Percentiles rank a stretch among this genome's conserved stretches.
Conservation (phyloP, 1,140 invertebrate genomes). For the Hyphantria cunea region DNA sequence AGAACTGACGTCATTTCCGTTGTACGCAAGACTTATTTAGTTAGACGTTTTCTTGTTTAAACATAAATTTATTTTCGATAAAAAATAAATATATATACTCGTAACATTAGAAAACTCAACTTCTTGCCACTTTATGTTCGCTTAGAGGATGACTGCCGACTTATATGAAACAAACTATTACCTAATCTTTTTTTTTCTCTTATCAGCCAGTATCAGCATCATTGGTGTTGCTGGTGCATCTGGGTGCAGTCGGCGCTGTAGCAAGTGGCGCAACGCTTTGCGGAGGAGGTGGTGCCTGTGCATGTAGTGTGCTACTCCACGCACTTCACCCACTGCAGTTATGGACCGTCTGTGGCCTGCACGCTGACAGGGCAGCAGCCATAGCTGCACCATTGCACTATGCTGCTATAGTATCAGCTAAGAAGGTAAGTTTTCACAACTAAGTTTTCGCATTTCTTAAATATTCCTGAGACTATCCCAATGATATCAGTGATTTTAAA, state of each 20-base stretch:
- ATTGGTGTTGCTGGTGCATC: slow-evolving; percentile 87
- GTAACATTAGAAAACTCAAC: too few species aligned
- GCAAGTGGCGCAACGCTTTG: slow-evolving; percentile 83
- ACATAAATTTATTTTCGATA: too few species aligned
- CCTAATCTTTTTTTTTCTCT: too few species aligned
- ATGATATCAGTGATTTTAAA: slow-evolving; percentile 2
- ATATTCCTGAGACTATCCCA: too few species aligned
- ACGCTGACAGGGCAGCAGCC: slow-evolving; percentile 90
- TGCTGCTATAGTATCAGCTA: slow-evolving; percentile 86
- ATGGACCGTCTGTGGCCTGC: slow-evolving; percentile 91
- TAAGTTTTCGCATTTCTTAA: too few species aligned
- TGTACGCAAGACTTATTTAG: too few species aligned
- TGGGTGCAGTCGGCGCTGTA: slow-evolving; percentile 86
- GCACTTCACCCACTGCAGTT: slow-evolving; percentile 88
- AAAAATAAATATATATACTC: too few species aligned
- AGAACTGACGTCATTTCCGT: too few species aligned
- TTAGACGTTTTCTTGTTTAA: too few species aligned
- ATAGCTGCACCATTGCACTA: slow-evolving; percentile 90
- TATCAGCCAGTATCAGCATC: slow-evolving; percentile 85
- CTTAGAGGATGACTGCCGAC: too few species aligned
- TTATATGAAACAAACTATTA: too few species aligned
- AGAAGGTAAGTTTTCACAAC: slow-evolving; percentile 71
- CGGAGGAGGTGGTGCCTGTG: slow-evolving; percentile 76
- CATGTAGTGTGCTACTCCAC: slow-evolving; percentile 85
- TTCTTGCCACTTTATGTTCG: neutral